Evolutionary conservation across 2,113 vertebrate genomes (phyloP).

Genomic region (Mobula birostris): DNA sequence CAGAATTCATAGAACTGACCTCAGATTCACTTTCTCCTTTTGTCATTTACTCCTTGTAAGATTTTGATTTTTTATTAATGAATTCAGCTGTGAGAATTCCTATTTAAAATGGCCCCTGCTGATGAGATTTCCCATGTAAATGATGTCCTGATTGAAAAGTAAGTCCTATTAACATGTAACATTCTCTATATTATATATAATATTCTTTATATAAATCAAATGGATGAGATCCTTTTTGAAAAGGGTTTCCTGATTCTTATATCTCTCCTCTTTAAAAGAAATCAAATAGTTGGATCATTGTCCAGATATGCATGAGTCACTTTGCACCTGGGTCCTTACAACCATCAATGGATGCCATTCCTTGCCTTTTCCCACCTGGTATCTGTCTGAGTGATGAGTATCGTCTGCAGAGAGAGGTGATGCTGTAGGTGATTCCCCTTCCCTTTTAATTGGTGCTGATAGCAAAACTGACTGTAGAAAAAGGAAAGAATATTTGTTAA

Average conservation of each 20-base stretch:
- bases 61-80: not conserved
- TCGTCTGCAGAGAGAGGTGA: slow-evolving; percentile 95
- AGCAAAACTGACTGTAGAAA: slow-evolving; percentile 83
- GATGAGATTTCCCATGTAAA: slow-evolving; percentile 1
- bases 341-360: not conserved
- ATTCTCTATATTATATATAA: too few relatives aligned
- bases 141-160: not conserved
- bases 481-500: not conserved
- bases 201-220: not conserved
- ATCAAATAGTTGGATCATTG: not conserved
- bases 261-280: not conserved
- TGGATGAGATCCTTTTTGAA: not conserved
- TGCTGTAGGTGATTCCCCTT: slow-evolving; percentile 93
- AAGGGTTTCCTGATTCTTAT: not conserved
- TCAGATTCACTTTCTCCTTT: not conserved
- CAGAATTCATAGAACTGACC: not conserved
- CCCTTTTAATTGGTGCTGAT: slow-evolving; percentile 96
- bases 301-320: not conserved
- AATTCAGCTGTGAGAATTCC: not conserved
- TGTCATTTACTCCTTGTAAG: not conserved
- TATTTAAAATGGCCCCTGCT: not conserved
- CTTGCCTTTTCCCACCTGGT: slow-evolving; percentile 75
- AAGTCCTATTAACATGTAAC: not conserved
- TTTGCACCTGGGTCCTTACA: slow-evolving; percentile 1
- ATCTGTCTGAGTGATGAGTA: slow-evolving; percentile 98